Conservation (phyloP, 1,140 invertebrate species). For the Drosophila saltans region DNA sequence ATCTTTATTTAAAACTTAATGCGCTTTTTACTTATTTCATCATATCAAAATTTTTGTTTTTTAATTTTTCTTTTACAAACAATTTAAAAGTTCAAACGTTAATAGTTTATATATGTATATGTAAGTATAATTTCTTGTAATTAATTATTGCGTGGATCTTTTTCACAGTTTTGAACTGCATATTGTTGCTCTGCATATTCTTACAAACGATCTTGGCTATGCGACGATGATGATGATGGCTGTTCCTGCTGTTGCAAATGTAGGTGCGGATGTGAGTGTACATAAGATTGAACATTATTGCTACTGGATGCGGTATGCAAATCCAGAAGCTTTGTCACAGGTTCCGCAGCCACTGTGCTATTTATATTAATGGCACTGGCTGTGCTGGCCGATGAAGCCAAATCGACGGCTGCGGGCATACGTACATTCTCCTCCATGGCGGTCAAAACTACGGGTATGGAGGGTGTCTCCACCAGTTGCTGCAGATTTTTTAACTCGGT, state of each 20-base stretch:
- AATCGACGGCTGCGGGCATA: conserved; percentile 56
- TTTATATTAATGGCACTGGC: conserved; percentile 68
- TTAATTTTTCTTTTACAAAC: conserved; percentile 61
- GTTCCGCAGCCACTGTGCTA: conserved; percentile 23
- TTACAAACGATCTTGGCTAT: conserved; percentile 61
- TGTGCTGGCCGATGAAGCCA: conserved; percentile 72
- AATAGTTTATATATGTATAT: conserved; percentile 58
- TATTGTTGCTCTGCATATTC: conserved; percentile 35
- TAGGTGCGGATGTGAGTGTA: conserved; percentile 64
- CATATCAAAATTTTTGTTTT: conserved; percentile 70
- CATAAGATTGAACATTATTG: conserved; percentile 42
- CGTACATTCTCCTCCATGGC: conserved; percentile 56
- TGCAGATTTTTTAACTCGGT: conserved; percentile 84
- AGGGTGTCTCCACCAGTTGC: conserved; percentile 70
- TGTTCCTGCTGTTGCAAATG: conserved; percentile 68
- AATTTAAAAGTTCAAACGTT: conserved; percentile 77
- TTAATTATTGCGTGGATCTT: conserved; percentile 57
- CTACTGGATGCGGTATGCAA: conserved; percentile 53
- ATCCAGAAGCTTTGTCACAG: conserved; percentile 50
- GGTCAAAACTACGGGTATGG: conserved; percentile 55
- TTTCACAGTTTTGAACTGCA: conserved; percentile 74
- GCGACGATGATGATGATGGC: conserved; percentile 45
- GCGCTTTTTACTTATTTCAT: conserved; percentile 60
- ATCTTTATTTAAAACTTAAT: conserved; percentile 61
- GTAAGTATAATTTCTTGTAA: conserved; percentile 42